A percentile compares a stretch with the other conserved stretches of the same genome.
phyloP scores from a whole-genome alignment of 2,113 vertebrate genomes.

The Manacus vitellinus region DNA sequence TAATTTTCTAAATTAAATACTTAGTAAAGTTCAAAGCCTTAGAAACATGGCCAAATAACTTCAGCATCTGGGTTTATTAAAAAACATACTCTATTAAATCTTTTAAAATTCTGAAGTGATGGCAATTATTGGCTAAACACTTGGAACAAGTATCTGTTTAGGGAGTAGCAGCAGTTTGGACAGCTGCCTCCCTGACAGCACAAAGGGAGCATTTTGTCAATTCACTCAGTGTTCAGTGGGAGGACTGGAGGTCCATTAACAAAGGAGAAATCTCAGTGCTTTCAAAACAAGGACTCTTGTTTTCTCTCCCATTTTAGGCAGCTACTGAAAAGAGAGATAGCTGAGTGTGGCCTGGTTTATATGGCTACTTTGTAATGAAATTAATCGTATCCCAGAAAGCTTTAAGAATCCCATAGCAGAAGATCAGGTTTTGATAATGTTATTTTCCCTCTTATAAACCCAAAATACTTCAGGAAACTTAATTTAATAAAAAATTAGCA shows the following conservation, averaged over 20 bases:
- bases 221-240: not conserved
- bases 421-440: not conserved
- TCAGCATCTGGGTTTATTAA: not conserved
- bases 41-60: not conserved
- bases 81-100: not conserved
- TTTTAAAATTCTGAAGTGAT: not conserved
- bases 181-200: conserved; percentile 10
- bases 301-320: not conserved
- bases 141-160: not conserved
- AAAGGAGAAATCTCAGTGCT: not conserved
- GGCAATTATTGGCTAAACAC: not conserved
- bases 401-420: not conserved
- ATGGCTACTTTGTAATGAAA: not conserved
- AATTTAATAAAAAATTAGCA: not conserved
- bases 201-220: conserved; percentile 25
- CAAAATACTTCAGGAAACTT: not conserved
- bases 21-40: not conserved
- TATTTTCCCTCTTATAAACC: not conserved
- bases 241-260: conserved; percentile 1
- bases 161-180: not conserved
- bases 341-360: not conserved
- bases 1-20: not conserved
- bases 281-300: conserved; percentile 5
- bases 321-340: not conserved
- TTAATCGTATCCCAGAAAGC: not conserved